These are phyloP conservation scores for Microhierax caerulescens DNA, from an alignment of 2,797 vertebrate species.

Conservation along the genomic window DNA sequence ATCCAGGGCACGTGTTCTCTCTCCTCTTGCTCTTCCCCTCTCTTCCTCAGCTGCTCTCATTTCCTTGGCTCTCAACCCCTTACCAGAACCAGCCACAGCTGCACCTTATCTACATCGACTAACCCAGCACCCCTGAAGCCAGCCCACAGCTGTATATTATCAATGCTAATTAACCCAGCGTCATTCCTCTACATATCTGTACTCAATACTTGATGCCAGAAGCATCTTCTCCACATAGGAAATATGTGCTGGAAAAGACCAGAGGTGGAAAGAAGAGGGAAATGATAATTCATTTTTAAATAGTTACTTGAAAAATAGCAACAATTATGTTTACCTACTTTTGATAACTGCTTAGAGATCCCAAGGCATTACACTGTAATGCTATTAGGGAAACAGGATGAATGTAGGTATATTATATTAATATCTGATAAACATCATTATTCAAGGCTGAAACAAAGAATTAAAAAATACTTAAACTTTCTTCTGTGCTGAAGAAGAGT, in stretches of 20 bases:
- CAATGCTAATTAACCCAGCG: too few species aligned
- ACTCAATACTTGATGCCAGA: background rate
- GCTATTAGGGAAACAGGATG: background rate
- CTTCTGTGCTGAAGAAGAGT: background rate
- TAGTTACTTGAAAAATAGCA: background rate
- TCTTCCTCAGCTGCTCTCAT: too few species aligned
- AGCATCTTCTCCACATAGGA: background rate
- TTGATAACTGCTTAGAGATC: background rate
- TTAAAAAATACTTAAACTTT: background rate
- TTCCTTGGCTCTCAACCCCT: too few species aligned
- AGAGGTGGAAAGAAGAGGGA: background rate
- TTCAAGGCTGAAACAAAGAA: slow-evolving; percentile 11
- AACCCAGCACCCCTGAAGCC: too few species aligned
- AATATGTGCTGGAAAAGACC: background rate
- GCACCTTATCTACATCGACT: too few species aligned
- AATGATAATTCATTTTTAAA: background rate
- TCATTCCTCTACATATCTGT: too few species aligned
- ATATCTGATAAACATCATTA: background rate
- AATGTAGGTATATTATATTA: background rate
- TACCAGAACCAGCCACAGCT: too few species aligned
- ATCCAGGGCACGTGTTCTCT: too few species aligned
- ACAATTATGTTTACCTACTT: background rate
- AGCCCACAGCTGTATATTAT: too few species aligned
- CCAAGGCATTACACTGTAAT: background rate
- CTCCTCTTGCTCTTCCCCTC: too few species aligned